Percentiles rank a stretch among this genome's conserved stretches.
phyloP scores from a whole-genome alignment of 2,113 vertebrate species.

The Phalacrocorax carbo region DNA sequence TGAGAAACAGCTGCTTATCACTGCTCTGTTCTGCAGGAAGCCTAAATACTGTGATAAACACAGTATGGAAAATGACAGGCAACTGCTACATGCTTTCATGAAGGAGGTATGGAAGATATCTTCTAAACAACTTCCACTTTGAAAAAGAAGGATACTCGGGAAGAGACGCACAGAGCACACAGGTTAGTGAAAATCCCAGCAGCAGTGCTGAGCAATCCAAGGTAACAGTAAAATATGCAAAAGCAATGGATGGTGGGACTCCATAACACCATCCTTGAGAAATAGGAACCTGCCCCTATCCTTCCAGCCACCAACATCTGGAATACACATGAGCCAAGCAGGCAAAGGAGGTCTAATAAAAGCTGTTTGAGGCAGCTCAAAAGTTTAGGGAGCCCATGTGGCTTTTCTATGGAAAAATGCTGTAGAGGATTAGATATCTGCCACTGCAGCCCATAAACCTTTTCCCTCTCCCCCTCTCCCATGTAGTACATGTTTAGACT shows the following conservation, averaged over 20 bases:
- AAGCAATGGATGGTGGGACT: not conserved
- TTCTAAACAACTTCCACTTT: not conserved
- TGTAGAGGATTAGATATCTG: not conserved
- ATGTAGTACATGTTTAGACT: rapidly evolving
- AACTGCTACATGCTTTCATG: not conserved
- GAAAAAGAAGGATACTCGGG: not conserved
- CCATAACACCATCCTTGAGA: not conserved
- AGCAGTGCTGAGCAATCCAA: not conserved
- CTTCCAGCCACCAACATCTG: constrained; percentile 3
- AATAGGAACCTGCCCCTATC: not conserved
- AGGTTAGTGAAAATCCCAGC: not conserved
- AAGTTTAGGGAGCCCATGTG: not conserved
- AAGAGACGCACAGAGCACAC: not conserved
- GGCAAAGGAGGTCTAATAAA: not conserved
- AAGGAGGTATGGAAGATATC: not conserved
- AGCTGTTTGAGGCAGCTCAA: not conserved
- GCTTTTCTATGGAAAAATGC: not conserved
- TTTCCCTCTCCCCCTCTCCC: not conserved
- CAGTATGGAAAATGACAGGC: not conserved
- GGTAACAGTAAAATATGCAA: not conserved
- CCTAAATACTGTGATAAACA: not conserved
- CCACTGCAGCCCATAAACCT: not conserved
- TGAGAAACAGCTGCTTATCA: not conserved
- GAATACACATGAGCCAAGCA: not conserved
- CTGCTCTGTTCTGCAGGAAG: not conserved